These are phyloP conservation scores for Scolanthus callimorphus DNA, from an alignment of 92 coral and sea anemone species.

Conservation along the genomic window DNA sequence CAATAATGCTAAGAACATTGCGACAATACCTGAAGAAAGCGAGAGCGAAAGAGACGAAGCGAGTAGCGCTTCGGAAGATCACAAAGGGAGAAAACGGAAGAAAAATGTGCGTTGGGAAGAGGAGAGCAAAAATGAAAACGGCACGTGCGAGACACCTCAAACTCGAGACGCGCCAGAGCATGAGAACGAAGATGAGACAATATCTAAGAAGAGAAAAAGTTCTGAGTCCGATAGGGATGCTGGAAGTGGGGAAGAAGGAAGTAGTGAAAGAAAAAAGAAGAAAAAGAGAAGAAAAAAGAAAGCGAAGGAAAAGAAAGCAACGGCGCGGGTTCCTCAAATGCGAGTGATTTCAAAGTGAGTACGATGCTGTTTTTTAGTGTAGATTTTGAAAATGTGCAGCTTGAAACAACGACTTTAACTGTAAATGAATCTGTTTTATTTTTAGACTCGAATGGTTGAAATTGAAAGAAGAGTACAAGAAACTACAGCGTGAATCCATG, in stretches of 20 bases:
- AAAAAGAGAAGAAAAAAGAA: slow-evolving; percentile 74
- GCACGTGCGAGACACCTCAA: background rate
- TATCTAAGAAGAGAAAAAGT: slow-evolving; percentile 15
- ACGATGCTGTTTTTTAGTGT: background rate
- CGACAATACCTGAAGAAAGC: no score
- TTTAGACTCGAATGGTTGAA: slow-evolving; percentile 85
- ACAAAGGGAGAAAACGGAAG: slow-evolving; percentile 25
- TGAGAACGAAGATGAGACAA: slow-evolving; percentile 21
- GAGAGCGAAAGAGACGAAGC: slow-evolving; percentile 4
- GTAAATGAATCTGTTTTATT: background rate
- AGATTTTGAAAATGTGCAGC: background rate
- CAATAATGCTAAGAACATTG: no score
- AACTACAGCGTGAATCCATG: slow-evolving; percentile 87
- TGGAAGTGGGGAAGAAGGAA: slow-evolving; percentile 33
- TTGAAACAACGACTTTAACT: background rate
- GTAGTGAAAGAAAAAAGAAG: slow-evolving; percentile 38
- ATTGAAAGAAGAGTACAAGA: slow-evolving; percentile 81
- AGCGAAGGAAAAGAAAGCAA: slow-evolving; percentile 79
- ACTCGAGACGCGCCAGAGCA: no score
- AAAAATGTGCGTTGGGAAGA: slow-evolving; percentile 68
- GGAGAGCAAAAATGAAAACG: slow-evolving; percentile 5
- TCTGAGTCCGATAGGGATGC: slow-evolving; percentile 39
- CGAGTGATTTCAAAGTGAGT: slow-evolving; percentile 96
- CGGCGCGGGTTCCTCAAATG: slow-evolving; percentile 65
- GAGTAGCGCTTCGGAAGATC: background rate